A percentile compares a stretch with the other conserved stretches of the same genome.
Conservation (phyloP, 2,888 invertebrate genomes). For the Acrocera orbiculus region DNA sequence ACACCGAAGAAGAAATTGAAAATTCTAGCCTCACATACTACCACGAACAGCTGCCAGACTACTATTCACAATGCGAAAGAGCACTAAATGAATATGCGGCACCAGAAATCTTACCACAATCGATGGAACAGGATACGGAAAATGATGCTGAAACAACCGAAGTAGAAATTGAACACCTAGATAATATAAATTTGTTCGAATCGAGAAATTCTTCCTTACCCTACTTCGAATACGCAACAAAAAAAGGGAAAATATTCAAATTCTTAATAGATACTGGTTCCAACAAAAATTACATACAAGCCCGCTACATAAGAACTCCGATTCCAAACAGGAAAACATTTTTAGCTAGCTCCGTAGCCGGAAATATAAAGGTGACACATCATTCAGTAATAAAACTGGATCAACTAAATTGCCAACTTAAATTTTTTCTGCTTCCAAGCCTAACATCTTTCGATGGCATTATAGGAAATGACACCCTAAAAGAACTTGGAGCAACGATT, state of each 20-base stretch:
- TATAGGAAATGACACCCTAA: neutral
- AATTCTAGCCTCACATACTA: no score
- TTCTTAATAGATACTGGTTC: conserved; percentile 8
- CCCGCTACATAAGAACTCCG: conserved; percentile 1
- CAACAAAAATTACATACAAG: conserved; percentile 6
- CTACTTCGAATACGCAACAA: conserved; percentile 5
- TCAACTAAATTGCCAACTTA: neutral
- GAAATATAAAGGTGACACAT: conserved; percentile 6
- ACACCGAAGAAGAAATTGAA: no score
- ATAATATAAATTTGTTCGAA: conserved; percentile 9
- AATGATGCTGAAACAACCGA: no score
- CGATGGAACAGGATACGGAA: no score
- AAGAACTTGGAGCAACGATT: neutral
- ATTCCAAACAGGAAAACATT: conserved; percentile 5
- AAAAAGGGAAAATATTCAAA: conserved; percentile 7
- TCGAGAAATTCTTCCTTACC: conserved; percentile 9
- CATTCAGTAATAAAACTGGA: conserved; percentile 8
- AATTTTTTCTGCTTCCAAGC: conserved; percentile 1
- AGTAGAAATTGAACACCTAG: neutral
- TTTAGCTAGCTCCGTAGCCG: conserved; percentile 8
- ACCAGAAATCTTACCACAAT: no score
- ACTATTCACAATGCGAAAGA: no score
- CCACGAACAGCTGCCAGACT: no score
- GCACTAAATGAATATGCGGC: no score
- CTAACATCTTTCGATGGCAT: conserved; percentile 1